phyloP scores from a whole-genome alignment of 2,888 invertebrate species.

The Drosophila pullipes region DNA sequence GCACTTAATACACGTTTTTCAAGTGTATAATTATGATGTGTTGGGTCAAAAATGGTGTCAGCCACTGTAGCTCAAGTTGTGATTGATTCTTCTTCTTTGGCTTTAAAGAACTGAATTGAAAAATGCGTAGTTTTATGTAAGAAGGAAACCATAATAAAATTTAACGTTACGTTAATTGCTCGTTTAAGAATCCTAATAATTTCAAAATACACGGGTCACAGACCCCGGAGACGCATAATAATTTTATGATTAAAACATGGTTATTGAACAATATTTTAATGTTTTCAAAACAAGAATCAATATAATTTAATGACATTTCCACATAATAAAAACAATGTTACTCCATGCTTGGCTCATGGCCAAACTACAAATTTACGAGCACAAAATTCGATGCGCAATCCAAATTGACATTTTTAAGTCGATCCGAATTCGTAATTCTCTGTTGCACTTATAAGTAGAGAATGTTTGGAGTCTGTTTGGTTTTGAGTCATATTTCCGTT shows the following conservation, averaged over 20 bases:
- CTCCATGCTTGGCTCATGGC: constrained; percentile 23
- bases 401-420: constrained; percentile 36
- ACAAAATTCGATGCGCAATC: constrained; percentile 23
- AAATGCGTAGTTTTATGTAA: neutral
- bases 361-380: constrained; percentile 30
- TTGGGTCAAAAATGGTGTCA: neutral
- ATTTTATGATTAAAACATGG: constrained; percentile 18
- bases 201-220: neutral
- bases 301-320: constrained; percentile 35
- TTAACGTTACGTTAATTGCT: too few relatives aligned
- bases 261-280: neutral
- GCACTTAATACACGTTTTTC: neutral
- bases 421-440: neutral
- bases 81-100: neutral
- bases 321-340: constrained; percentile 18
- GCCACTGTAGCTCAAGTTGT: neutral
- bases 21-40: neutral
- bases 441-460: neutral
- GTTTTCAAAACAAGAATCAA: neutral
- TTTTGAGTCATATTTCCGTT: constrained; percentile 44
- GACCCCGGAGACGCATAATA: neutral
- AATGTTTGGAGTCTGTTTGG: neutral
- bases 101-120: neutral
- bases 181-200: neutral
- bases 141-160: neutral